phyloP scores from a whole-genome alignment of 2,113 vertebrate genomes.

The Stictonetta naevosa region DNA sequence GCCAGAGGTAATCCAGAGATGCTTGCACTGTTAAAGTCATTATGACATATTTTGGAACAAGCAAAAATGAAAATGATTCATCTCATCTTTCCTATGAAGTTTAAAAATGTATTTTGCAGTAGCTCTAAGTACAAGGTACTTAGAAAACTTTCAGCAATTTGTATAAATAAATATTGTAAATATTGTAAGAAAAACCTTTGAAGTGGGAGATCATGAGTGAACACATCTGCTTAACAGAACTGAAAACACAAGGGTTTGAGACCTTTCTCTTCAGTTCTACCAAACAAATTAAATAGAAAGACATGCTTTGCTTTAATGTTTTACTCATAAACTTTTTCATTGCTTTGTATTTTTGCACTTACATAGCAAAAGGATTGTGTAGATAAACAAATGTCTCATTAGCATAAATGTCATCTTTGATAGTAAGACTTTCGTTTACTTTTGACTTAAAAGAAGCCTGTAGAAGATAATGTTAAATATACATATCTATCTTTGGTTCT shows the following conservation, averaged over 20 bases:
- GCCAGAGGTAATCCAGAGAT: slow-evolving; percentile 63
- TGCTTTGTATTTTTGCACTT: background rate
- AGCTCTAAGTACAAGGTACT: slow-evolving; percentile 34
- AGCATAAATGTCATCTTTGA: background rate
- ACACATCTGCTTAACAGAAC: slow-evolving; percentile 54
- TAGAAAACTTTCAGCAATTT: slow-evolving; percentile 31
- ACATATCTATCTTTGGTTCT: background rate
- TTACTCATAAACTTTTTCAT: background rate
- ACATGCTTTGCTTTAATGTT: background rate
- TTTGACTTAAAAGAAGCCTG: background rate
- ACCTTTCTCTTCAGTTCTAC: slow-evolving; percentile 1
- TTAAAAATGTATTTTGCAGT: slow-evolving; percentile 65
- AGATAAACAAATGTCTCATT: background rate
- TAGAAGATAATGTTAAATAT: background rate
- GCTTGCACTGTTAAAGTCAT: slow-evolving; percentile 58
- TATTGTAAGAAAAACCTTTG: slow-evolving; percentile 48
- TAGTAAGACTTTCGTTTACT: background rate
- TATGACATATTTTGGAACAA: slow-evolving; percentile 51
- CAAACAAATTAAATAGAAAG: background rate
- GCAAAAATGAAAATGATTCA: slow-evolving; percentile 41
- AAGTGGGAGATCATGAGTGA: slow-evolving; percentile 35
- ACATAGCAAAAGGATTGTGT: background rate
- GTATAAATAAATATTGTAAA: slow-evolving; percentile 36
- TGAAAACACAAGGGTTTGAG: slow-evolving; percentile 12
- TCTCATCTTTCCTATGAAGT: slow-evolving; percentile 58